Evolutionary conservation across 2,888 invertebrate species (phyloP).

Genomic region (Heliconius sara): DNA sequence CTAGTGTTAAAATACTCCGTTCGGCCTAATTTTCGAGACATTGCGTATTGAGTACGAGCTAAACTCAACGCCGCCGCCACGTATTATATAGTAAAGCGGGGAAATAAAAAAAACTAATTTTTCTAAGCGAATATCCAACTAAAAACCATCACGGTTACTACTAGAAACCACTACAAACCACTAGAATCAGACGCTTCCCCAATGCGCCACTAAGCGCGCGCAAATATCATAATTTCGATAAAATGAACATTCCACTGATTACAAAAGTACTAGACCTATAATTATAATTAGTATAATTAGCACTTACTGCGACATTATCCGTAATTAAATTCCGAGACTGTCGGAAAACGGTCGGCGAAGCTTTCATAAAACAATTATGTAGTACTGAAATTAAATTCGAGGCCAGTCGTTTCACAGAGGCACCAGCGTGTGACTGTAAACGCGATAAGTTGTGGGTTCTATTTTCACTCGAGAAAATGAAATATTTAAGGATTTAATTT

Average conservation of each 20-base stretch:
- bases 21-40: not conserved
- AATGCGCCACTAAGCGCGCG: not conserved
- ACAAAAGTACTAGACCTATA: not conserved
- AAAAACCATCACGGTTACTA: no score
- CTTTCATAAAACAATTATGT: slow-evolving; percentile 46
- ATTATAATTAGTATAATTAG: not conserved
- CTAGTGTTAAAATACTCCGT: not conserved
- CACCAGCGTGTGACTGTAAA: not conserved
- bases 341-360: slow-evolving; percentile 32
- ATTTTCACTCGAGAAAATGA: not conserved
- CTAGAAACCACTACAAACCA: no score
- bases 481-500: not conserved
- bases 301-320: not conserved
- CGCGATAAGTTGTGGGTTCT: not conserved
- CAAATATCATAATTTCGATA: not conserved
- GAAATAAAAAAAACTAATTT: no score
- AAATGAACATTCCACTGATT: not conserved
- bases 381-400: not conserved
- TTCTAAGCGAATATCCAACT: no score
- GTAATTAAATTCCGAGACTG: slow-evolving; percentile 14
- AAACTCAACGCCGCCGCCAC: no score
- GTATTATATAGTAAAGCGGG: no score
- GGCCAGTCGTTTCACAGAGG: not conserved
- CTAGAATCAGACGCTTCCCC: no score
- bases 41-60: not conserved